Evolutionary conservation across 2,113 vertebrate genomes (phyloP).

Genomic region (Scophthalmus maximus): DNA sequence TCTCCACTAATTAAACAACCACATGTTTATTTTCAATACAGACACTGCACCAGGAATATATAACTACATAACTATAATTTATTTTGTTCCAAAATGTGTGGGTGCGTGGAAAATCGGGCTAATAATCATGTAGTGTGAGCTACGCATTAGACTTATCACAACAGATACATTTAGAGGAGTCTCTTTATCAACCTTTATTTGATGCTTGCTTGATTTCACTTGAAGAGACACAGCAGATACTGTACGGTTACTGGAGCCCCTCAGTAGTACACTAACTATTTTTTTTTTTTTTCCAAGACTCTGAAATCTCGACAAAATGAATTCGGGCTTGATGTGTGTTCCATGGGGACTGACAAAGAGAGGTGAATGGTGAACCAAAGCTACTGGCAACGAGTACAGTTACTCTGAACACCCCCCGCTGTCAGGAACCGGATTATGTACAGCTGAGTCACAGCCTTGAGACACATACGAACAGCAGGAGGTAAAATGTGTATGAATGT

Average conservation of each 20-base stretch:
- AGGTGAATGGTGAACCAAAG: conserved; percentile 16
- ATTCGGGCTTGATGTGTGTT: conserved; percentile 14
- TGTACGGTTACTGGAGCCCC: not conserved
- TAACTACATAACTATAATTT: not conserved
- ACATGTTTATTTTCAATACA: not conserved
- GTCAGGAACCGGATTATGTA: conserved; percentile 22
- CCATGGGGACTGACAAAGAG: not conserved
- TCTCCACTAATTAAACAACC: not conserved
- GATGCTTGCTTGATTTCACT: conserved; percentile 16
- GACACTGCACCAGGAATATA: no score
- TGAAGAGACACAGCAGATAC: conserved; percentile 3
- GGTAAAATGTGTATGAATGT: conserved; percentile 6
- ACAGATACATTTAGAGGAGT: conserved; percentile 4
- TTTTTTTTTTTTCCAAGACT: not conserved
- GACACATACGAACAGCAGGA: conserved; percentile 34
- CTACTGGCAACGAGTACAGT: conserved; percentile 20
- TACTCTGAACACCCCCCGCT: conserved; percentile 32
- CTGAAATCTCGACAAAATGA: conserved; percentile 2
- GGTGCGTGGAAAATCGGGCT: conserved; percentile 4
- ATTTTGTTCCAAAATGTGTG: conserved; percentile 1
- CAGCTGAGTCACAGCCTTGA: conserved; percentile 41
- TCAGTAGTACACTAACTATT: not conserved
- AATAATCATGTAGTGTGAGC: no score
- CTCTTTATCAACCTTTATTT: conserved; percentile 15
- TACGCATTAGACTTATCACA: not conserved